These are phyloP conservation scores for Leptopilina myrica DNA, from an alignment of 2,888 invertebrate genomes.

Conservation along the genomic window DNA sequence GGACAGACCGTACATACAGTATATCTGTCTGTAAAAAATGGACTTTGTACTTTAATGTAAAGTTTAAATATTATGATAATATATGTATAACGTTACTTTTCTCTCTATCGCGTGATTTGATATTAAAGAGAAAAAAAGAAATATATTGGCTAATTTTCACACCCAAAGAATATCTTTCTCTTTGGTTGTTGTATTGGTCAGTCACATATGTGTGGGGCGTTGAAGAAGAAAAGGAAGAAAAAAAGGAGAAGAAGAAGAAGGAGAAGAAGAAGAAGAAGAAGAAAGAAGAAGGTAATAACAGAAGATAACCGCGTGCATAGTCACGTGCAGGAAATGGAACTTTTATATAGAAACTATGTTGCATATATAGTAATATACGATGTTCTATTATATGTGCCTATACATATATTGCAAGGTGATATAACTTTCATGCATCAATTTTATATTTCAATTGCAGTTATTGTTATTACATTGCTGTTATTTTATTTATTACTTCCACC, in stretches of 20 bases:
- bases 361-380: slow-evolving; percentile 12
- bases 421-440: slow-evolving; percentile 11
- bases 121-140: background rate
- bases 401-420: slow-evolving; percentile 4
- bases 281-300: background rate
- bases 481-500: slow-evolving; percentile 1
- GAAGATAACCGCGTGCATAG: slow-evolving; percentile 6
- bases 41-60: background rate
- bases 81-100: too few species aligned
- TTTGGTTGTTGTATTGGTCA: too few species aligned
- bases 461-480: slow-evolving; percentile 11
- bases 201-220: too few species aligned
- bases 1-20: background rate
- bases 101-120: background rate
- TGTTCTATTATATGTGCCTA: background rate
- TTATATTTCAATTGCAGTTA: slow-evolving; percentile 12
- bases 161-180: background rate
- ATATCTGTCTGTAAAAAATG: background rate
- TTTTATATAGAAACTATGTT: slow-evolving; percentile 6
- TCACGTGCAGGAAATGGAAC: background rate
- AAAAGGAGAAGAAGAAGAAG: background rate
- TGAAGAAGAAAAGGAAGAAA: too few species aligned
- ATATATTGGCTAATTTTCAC: slow-evolving; percentile 16
- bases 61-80: slow-evolving; percentile 7
- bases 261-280: background rate